Evolutionary conservation across 2,797 vertebrate species (phyloP), one percentile per base, ranked within the genome.

Genomic region (Jordanella pulchra): DNA sequence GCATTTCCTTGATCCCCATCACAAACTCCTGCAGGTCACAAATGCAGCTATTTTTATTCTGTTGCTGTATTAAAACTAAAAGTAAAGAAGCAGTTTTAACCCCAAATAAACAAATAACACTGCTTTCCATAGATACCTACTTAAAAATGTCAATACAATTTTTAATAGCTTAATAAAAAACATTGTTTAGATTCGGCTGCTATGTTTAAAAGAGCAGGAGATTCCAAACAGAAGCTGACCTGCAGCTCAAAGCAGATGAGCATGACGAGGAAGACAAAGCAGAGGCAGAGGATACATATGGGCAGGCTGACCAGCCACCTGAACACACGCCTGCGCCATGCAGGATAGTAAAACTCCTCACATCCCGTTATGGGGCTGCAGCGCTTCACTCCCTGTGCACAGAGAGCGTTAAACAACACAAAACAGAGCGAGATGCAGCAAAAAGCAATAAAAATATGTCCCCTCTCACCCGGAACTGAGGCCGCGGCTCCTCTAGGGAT

Each of bases 161-260:
- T n/a, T 0, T 4, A 39, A 39, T 39, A 7, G 5, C 35, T 5
- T 5, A 39, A 39, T 39, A 39, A 39, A 39, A 39, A 39, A 39
- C 9, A 7, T 3, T 42, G 42, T 27, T 64, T 23, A 13, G 21
- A 61, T 15, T 1, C 11, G 42, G 21, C 18, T 78, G 58, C 55
- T 58, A 12, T 6, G 60, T 27, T 69, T 30, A 64, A 12, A 44
- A 12, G 32, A 39, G 54, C 50, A 23, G 39, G 11, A 63, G 64
- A 53, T 18, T 39, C 11, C 3, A 32, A 65, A 61, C 11, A 64
- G 18, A 55, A 73, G 86, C 91, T 92, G 79, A 97, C 98, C 97
- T 99, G 98, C 86, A 99, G 95, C 93, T 98, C 96, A 75, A 99
- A 97, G 93, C 98, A 99, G 93, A 95, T 95, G 66, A 99, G 96